These are phyloP conservation scores for Toxotes jaculatrix DNA, from an alignment of 2,113 vertebrate species.

Conservation along the genomic window DNA sequence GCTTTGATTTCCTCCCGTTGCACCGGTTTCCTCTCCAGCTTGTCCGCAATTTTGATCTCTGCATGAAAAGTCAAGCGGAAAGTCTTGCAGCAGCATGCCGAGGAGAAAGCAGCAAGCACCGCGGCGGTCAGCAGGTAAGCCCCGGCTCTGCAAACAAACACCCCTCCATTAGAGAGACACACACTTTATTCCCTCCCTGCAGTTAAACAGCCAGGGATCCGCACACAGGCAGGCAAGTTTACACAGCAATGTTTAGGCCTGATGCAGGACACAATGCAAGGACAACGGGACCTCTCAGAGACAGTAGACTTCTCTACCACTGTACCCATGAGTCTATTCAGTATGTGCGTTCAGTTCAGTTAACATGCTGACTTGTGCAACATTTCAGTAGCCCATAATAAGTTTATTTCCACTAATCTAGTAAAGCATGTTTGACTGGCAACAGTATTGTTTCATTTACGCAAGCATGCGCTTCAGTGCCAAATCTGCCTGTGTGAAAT, in stretches of 20 bases:
- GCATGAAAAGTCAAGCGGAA: constrained; percentile 92
- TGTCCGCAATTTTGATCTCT: constrained; percentile 81
- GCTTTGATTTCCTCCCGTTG: constrained; percentile 57
- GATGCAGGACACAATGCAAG: not conserved
- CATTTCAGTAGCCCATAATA: not conserved
- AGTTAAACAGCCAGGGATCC: constrained; percentile 9
- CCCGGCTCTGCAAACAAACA: constrained; percentile 45
- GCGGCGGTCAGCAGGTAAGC: constrained; percentile 95
- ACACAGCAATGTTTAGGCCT: constrained; percentile 1
- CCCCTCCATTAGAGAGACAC: not conserved
- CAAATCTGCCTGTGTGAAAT: constrained; percentile 37
- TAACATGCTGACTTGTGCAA: not conserved
- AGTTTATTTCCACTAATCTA: constrained; percentile 32
- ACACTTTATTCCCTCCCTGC: not conserved
- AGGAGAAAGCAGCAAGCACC: constrained; percentile 97
- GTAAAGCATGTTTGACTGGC: constrained; percentile 27
- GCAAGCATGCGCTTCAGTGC: constrained; percentile 33
- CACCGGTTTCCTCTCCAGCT: constrained; percentile 65
- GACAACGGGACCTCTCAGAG: not conserved
- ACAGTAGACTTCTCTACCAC: not conserved
- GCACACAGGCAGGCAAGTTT: constrained; percentile 32
- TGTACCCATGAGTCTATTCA: not conserved
- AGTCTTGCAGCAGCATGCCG: constrained; percentile 93
- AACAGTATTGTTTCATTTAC: constrained; percentile 44
- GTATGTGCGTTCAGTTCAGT: not conserved